Evolutionary conservation across 2,888 invertebrate genomes (phyloP).

Genomic region (Ichneumoninae sp.): DNA sequence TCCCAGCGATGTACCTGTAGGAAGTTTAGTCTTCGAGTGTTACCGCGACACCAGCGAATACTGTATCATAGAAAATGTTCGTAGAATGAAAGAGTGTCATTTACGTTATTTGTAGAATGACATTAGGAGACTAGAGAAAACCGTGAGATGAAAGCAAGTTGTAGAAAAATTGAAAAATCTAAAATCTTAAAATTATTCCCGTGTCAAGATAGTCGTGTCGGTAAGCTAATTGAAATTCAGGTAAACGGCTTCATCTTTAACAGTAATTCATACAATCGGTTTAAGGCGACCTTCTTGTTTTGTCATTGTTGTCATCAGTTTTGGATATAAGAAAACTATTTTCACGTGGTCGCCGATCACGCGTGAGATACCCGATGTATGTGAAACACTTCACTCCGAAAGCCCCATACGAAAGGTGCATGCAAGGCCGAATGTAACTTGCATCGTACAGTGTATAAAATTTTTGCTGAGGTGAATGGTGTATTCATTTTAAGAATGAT

Average conservation of each 20-base stretch:
- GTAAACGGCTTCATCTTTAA: not conserved
- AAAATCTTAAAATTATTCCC: not conserved
- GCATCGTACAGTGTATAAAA: not conserved
- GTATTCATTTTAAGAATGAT: not conserved
- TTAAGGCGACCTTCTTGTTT: too few relatives aligned
- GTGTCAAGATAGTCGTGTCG: not conserved
- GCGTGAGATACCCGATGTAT: too few relatives aligned
- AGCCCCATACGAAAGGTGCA: not conserved
- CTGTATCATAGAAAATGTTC: slow-evolving; percentile 47
- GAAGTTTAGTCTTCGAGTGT: slow-evolving; percentile 44
- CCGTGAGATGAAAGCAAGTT: not conserved
- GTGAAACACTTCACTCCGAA: not conserved
- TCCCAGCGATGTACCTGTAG: slow-evolving; percentile 62
- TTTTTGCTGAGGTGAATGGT: not conserved
- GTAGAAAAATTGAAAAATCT: not conserved
- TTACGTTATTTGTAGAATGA: slow-evolving; percentile 38
- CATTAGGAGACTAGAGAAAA: slow-evolving; percentile 3
- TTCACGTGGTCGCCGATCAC: too few relatives aligned
- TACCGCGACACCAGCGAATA: slow-evolving; percentile 25
- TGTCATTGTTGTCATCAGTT: not conserved
- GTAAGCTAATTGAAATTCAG: not conserved
- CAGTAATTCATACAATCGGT: not conserved
- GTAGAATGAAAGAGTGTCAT: slow-evolving; percentile 24
- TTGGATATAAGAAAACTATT: not conserved
- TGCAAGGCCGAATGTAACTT: not conserved